These are phyloP conservation scores for Elachura formosa DNA, from an alignment of 2,113 vertebrate species.

Conservation along the genomic window DNA sequence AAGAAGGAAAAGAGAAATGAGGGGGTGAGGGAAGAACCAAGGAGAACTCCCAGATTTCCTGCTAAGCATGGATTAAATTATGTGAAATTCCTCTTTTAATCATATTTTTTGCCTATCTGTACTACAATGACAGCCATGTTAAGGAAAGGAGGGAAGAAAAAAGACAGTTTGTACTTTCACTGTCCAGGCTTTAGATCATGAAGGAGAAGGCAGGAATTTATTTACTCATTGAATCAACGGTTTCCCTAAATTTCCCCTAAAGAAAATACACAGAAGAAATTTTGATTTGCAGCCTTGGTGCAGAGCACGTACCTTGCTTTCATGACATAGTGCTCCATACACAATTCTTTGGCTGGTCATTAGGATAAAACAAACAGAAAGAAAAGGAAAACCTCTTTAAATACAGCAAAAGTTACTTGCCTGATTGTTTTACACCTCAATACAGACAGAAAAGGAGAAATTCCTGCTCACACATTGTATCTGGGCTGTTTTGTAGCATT, in stretches of 20 bases:
- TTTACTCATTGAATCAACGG: background rate
- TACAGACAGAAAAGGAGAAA: background rate
- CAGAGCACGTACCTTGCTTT: background rate
- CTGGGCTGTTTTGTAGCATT: background rate
- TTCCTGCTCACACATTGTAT: background rate
- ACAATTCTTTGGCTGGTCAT: background rate
- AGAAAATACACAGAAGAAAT: background rate
- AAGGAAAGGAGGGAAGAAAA: background rate
- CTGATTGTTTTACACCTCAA: background rate
- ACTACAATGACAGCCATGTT: background rate
- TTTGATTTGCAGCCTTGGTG: background rate
- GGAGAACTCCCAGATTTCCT: background rate
- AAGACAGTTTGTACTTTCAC: background rate
- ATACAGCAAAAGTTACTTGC: background rate
- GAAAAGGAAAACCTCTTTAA: background rate
- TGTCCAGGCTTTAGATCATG: background rate
- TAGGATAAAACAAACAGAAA: background rate
- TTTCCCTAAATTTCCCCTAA: background rate
- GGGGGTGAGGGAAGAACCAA: fast-evolving
- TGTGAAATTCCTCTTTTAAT: background rate
- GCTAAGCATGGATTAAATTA: background rate
- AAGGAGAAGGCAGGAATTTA: background rate
- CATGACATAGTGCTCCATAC: background rate
- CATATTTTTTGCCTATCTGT: background rate
- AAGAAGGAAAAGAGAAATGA: background rate